Evolutionary conservation across 2,888 invertebrate species (phyloP).

Genomic region (Apotomis betuletana): DNA sequence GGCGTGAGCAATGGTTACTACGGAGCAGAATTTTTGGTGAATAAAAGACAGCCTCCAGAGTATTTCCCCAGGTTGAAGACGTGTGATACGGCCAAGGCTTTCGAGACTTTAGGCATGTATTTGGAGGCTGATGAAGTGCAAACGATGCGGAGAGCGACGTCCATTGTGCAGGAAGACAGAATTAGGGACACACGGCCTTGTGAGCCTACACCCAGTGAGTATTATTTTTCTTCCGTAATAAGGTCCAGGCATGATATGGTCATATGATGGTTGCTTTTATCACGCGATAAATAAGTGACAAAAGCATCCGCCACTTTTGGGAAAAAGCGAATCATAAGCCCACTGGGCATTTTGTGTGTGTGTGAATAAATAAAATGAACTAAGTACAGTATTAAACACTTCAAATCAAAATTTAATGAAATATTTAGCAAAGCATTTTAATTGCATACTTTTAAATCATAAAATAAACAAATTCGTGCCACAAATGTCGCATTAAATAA

Average conservation of each 20-base stretch:
- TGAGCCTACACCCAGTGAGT: constrained; percentile 70
- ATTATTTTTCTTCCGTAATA: neutral
- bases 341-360: too few relatives aligned
- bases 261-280: too few relatives aligned
- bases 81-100: constrained; percentile 63
- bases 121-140: constrained; percentile 60
- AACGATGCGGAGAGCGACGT: constrained; percentile 60
- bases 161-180: constrained; percentile 64
- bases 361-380: too few relatives aligned
- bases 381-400: too few relatives aligned
- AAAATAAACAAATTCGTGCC: too few relatives aligned
- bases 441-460: too few relatives aligned
- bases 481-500: neutral
- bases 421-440: too few relatives aligned
- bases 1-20: constrained; percentile 69
- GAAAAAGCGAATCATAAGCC: too few relatives aligned
- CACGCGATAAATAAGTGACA: too few relatives aligned
- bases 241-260: too few relatives aligned
- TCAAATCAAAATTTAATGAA: too few relatives aligned
- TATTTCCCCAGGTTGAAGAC: constrained; percentile 63
- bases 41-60: constrained; percentile 62
- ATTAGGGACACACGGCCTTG: constrained; percentile 65
- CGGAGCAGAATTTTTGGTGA: constrained; percentile 63
- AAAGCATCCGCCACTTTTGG: too few relatives aligned
- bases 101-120: constrained; percentile 63